Percentiles rank a stretch among this genome's conserved stretches.
phyloP scores from a whole-genome alignment of 2,797 vertebrate species.

The Poeciliopsis paucimaculata region DNA sequence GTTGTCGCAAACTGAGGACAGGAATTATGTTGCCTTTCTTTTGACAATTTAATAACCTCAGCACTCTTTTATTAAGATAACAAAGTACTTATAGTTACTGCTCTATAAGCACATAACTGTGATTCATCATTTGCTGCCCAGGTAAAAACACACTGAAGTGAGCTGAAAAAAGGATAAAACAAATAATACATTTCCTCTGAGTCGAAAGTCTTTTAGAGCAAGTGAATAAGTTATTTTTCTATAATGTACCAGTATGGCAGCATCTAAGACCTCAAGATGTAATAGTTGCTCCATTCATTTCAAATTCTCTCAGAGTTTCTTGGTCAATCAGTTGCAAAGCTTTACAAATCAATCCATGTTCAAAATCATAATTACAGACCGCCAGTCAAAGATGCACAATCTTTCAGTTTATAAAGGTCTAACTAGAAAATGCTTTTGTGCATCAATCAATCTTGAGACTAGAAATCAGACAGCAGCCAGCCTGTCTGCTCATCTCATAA shows the following conservation, averaged over 20 bases:
- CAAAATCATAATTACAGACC: not conserved
- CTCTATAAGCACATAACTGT: not conserved
- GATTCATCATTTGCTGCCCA: not conserved
- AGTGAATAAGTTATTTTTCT: not conserved
- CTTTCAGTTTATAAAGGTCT: not conserved
- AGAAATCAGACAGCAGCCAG: not conserved
- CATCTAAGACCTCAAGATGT: not conserved
- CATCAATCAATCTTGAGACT: not conserved
- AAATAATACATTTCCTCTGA: not conserved
- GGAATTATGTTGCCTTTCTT: not conserved
- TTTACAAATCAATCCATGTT: not conserved
- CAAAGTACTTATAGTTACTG: not conserved
- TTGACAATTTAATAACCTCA: not conserved
- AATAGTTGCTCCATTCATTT: not conserved
- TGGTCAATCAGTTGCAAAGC: not conserved
- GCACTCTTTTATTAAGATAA: not conserved
- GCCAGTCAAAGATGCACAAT: not conserved
- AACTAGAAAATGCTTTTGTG: not conserved
- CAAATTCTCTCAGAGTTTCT: not conserved
- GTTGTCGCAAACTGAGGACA: not conserved
- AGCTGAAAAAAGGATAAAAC: not conserved
- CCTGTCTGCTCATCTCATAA: not conserved
- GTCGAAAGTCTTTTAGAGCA: not conserved
- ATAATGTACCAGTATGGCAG: not conserved
- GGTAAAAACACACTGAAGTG: not conserved